Conservation (phyloP, 1,140 invertebrate genomes). For the Heliconius eleuchia region DNA sequence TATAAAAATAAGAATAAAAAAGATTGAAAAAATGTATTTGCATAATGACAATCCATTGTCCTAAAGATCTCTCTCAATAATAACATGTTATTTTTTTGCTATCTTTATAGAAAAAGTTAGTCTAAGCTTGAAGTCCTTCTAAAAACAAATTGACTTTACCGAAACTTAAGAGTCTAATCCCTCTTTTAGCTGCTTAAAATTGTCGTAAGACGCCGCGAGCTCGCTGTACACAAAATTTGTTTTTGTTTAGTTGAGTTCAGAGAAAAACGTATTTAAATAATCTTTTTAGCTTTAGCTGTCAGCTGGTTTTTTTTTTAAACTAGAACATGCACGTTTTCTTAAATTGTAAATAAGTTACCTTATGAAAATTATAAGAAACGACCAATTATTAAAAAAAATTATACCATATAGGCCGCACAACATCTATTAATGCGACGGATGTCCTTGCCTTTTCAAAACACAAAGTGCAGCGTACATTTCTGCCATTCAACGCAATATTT, state of each 20-base stretch:
- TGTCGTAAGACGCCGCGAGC: conserved; percentile 15
- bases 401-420: too few relatives aligned
- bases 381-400: too few relatives aligned
- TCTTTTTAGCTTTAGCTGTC: not conserved
- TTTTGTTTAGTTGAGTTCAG: conserved; percentile 17
- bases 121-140: not conserved
- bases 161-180: conserved; percentile 29
- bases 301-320: not conserved
- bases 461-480: too few relatives aligned
- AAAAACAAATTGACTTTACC: conserved; percentile 30
- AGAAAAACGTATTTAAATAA: not conserved
- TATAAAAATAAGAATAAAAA: too few relatives aligned
- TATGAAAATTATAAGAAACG: not conserved
- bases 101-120: not conserved
- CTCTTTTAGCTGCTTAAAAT: conserved; percentile 24
- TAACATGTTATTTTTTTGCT: not conserved
- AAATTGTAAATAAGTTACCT: not conserved
- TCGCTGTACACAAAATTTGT: conserved; percentile 13
- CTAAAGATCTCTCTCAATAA: not conserved
- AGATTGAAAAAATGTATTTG: too few relatives aligned
- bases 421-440: too few relatives aligned
- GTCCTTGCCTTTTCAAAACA: too few relatives aligned
- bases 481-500: too few relatives aligned
- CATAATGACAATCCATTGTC: not conserved
- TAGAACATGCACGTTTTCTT: not conserved